Evolutionary conservation across 2,113 vertebrate species (phyloP), one percentile per base, ranked within the genome.

Genomic region (Odocoileus hemionus): DNA sequence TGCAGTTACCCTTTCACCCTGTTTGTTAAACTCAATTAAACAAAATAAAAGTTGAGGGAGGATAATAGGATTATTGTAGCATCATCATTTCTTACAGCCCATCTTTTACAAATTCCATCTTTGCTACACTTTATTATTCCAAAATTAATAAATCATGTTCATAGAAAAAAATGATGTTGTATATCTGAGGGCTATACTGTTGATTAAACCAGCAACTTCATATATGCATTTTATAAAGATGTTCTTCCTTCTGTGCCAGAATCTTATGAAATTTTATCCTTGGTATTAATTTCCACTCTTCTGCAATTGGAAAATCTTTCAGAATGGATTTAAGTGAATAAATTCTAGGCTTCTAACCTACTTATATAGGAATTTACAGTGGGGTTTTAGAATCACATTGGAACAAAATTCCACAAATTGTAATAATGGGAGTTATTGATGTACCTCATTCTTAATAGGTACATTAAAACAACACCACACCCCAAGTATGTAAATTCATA

Each of bases 11-110:
- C 97, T 98, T 98, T 98, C 97, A 98, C 96, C 91, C 94, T 96
- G 79, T 60, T 64, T 87, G 94, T 98, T 98, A 94, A 97, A 98
- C 95, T 98, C 98, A 98, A 95, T 98, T 98, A 98, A 98, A 98
- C 96, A 76, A 98, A 98, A 98, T 98, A 98, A 98, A 95, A 98
- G 39, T 92, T 95, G 96, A 98, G 93, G 98, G 87, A 98, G 92
- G 92, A 98, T 97, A 98, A 97, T 92, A 92, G 60, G 83, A 98
- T 98, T 98, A 98, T 97, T 98, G 96, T 97, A 97, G 95, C 97
- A 76, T 98, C 98, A 98, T 98, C 95, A 96, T 86, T 98, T 98
- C 94, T 97, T 97, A 43, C 58, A 97, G 95, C 85, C 92, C 97
- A 94, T 98, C 97, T 98, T 97, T 97, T 98, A 98, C 94, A 98